Percentiles rank a stretch among this genome's conserved stretches.
Conservation (phyloP, 2,797 vertebrate genomes). For the Manis javanica region DNA sequence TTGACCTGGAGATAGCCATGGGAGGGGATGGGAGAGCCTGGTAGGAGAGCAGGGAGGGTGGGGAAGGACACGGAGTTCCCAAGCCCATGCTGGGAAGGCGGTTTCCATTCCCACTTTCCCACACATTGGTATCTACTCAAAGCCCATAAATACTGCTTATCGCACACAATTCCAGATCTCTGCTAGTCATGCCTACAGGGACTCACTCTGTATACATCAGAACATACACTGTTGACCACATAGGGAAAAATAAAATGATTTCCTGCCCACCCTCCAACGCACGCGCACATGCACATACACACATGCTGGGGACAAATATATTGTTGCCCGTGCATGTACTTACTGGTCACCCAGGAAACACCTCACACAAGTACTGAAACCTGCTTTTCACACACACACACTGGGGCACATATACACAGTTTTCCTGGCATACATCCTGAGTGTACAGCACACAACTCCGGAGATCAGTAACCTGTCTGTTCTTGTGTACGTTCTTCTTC, state of each 20-base stretch:
- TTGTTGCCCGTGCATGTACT: rapidly evolving
- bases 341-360: not conserved
- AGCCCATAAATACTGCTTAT: not conserved
- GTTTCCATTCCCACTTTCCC: not conserved
- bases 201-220: not conserved
- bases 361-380: not conserved
- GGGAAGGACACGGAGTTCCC: not conserved
- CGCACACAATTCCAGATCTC: not conserved
- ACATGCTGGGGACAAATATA: not conserved
- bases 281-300: not conserved
- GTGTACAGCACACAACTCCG: not conserved
- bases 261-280: too few species aligned
- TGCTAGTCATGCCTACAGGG: not conserved
- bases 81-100: not conserved
- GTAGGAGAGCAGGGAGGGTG: not conserved
- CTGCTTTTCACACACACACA: not conserved
- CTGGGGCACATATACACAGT: not conserved
- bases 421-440: not conserved
- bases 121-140: not conserved
- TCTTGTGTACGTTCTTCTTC: rapidly evolving
- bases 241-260: not conserved
- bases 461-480: not conserved
- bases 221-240: not conserved
- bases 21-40: not conserved
- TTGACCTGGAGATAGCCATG: not conserved